phyloP scores from a whole-genome alignment of 2,888 invertebrate species.

The Drosophila dives region DNA sequence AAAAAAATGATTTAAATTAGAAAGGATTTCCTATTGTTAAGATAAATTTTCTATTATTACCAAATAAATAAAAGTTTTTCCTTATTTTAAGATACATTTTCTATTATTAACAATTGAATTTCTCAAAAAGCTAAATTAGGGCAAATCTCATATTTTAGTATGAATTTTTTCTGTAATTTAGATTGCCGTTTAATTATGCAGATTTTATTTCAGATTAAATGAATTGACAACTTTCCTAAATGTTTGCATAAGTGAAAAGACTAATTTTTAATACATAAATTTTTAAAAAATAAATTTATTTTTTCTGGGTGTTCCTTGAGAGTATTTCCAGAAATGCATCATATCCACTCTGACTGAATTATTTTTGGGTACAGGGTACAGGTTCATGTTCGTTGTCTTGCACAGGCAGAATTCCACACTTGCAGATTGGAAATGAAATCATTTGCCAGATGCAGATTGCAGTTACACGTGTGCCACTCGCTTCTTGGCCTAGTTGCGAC shows the following conservation, averaged over 20 bases:
- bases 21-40: no score
- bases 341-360: not conserved
- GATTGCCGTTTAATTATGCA: not conserved
- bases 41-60: no score
- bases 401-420: constrained; percentile 26
- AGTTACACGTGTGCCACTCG: constrained; percentile 30
- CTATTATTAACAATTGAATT: no score
- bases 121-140: no score
- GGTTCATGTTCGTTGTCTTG: constrained; percentile 19
- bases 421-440: constrained; percentile 68
- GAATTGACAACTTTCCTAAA: not conserved
- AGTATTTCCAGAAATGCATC: not conserved
- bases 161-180: not conserved
- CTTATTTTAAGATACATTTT: no score
- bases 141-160: no score
- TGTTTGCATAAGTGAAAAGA: not conserved
- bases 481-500: constrained; percentile 61
- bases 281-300: not conserved
- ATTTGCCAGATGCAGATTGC: constrained; percentile 64
- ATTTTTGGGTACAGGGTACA: constrained; percentile 1
- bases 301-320: no score
- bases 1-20: no score
- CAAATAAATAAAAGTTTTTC: no score
- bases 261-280: not conserved
- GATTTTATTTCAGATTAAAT: not conserved